Base-by-base conservation (phyloP, 2,113 vertebrate genomes). In the Glaucidium brasilianum region DNA sequence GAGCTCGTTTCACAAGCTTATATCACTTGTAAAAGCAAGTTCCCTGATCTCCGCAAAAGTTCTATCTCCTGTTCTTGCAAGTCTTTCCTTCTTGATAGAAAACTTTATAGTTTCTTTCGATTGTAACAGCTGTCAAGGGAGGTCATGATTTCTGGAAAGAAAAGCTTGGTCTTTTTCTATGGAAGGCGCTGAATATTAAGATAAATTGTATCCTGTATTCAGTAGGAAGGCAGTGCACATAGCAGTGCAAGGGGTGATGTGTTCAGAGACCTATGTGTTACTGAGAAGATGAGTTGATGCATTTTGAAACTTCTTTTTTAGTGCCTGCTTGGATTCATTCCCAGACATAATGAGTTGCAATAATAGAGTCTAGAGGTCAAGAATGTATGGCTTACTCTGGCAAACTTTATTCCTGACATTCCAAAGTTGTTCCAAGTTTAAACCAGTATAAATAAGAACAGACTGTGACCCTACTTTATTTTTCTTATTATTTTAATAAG, bases 151-250 rank as follows among this genome's bases (percentile, higher is more conserved):
- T 87, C 68, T 79, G 58, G 89, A 87, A 79, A 94, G 55, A 74
- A 73, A 89, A 93, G 11, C 56, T 74, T 68, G 16, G 30, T 78
- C 53, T 3, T 82, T 81, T 88, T 23, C 47, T 77, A 7, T 68
- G 17, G 30, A 94, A 84, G 52, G 6, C 22, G 92, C 56, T 92
- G 89, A 94, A 96, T 94, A 94, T 85, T 92, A 91, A 91, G 43
- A 86, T 86, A 81, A 92, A 75, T 21, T 75, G 22, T 34, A 60
- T 69, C 41, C 25, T 90, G 59, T 41, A 83, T 90, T 83, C n/a
- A 69, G 49, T 32, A 63, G 50, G 60, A 94, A 78, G 43, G 39
- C 49, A 74, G 8, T 41, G 32, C 19, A 69, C 32, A 34, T 13
- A 63, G 27, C n/a, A 64, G 56, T 55, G 23, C 15, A 34, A 55